These are phyloP conservation scores for Tipula helvola DNA, from an alignment of 2,888 invertebrate genomes.

Conservation along the genomic window DNA sequence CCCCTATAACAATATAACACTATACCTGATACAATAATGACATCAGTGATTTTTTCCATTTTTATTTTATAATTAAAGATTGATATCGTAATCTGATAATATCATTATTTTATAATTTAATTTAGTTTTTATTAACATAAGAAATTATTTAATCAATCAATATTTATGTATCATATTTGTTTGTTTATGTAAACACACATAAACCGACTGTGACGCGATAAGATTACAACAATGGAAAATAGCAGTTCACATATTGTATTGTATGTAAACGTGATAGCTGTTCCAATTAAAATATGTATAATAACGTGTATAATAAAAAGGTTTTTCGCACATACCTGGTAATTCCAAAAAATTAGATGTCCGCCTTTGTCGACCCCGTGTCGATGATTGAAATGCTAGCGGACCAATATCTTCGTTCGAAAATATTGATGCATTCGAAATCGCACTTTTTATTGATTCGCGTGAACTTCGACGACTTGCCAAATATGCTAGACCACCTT, in stretches of 20 bases:
- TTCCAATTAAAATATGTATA: background rate
- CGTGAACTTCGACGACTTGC: conserved; percentile 78
- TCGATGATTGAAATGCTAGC: conserved; percentile 64
- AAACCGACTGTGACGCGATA: background rate
- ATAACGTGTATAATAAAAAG: background rate
- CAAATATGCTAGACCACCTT: conserved; percentile 60
- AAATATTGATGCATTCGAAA: conserved; percentile 53
- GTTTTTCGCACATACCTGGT: conserved; percentile 49
- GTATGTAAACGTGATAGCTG: background rate
- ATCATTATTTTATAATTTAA: background rate
- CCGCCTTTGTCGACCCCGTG: conserved; percentile 62
- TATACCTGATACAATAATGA: background rate
- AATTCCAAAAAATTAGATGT: conserved; percentile 79
- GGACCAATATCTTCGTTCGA: conserved; percentile 72
- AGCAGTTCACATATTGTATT: background rate
- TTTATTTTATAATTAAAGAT: background rate
- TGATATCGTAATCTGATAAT: background rate
- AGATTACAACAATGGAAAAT: background rate
- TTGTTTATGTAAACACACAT: background rate
- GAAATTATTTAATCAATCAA: background rate
- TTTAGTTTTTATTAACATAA: background rate
- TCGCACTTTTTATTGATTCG: conserved; percentile 49
- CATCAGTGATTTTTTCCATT: background rate
- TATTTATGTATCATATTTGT: background rate
- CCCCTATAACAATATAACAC: too few species aligned